A percentile compares a stretch with the other conserved stretches of the same genome.
Evolutionary conservation across 2,888 invertebrate genomes (phyloP).

Genomic region (Dynastes grantii): DNA sequence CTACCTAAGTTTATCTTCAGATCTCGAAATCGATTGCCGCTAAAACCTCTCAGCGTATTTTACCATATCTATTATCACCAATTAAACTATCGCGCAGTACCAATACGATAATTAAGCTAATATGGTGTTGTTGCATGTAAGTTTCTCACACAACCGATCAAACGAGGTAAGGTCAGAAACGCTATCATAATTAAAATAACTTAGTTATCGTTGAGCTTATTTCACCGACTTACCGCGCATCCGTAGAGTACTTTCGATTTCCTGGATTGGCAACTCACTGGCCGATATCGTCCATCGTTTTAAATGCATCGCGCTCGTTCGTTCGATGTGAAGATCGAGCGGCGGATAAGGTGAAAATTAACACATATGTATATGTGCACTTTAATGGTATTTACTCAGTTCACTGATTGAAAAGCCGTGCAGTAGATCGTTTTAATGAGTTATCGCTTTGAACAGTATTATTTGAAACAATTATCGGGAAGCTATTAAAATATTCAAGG

Average conservation of each 20-base stretch:
- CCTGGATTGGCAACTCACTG: constrained; percentile 22
- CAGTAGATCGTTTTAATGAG: background rate
- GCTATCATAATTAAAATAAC: constrained; percentile 35
- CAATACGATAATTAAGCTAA: constrained; percentile 32
- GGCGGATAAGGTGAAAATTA: constrained; percentile 35
- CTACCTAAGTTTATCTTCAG: constrained; percentile 19
- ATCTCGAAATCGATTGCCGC: constrained; percentile 30
- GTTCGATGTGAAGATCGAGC: constrained; percentile 8
- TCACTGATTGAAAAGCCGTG: constrained; percentile 14
- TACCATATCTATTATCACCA: constrained; percentile 23
- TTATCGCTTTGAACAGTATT: constrained; percentile 3
- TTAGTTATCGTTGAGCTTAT: constrained; percentile 10
- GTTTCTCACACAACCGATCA: constrained; percentile 12
- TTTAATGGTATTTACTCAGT: constrained; percentile 24
- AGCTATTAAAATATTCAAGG: constrained; percentile 8
- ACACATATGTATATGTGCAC: constrained; percentile 23
- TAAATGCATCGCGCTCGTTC: constrained; percentile 7
- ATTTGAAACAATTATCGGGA: constrained; percentile 22
- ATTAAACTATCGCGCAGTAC: constrained; percentile 18
- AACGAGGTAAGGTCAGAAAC: background rate
- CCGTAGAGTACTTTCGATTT: constrained; percentile 3
- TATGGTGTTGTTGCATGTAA: constrained; percentile 1
- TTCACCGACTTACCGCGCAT: constrained; percentile 16
- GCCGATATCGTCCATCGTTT: background rate
- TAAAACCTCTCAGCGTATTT: background rate